Percentiles rank a stretch among this genome's conserved stretches.
Conservation (phyloP, 1,140 invertebrate species). For the Drosophila hydei region DNA sequence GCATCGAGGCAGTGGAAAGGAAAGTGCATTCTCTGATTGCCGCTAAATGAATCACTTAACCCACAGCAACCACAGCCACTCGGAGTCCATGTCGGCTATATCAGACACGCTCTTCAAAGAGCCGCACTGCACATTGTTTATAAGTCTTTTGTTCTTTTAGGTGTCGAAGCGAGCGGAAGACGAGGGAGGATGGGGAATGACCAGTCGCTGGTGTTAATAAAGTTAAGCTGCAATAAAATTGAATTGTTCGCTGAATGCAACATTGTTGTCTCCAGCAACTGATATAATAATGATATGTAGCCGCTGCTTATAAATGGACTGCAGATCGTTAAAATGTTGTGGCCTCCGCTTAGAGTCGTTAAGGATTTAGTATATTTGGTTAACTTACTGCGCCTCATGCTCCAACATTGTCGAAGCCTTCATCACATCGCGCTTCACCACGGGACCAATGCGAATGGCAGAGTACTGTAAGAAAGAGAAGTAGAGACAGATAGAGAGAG, state of each 20-base stretch:
- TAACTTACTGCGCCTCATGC: conserved; percentile 96
- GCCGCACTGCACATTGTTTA: conserved; percentile 34
- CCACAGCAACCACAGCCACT: conserved; percentile 47
- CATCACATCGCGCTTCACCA: conserved; percentile 99
- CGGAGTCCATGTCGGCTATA: conserved; percentile 64
- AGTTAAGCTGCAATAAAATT: conserved; percentile 81
- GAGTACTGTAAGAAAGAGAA: conserved; percentile 90
- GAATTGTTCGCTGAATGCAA: conserved; percentile 57
- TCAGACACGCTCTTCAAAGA: conserved; percentile 70
- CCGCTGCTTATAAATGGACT: conserved; percentile 16
- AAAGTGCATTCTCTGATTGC: conserved; percentile 81
- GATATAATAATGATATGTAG: conserved; percentile 33
- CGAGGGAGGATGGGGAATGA: not conserved
- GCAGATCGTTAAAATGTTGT: not conserved
- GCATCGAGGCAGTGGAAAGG: conserved; percentile 48
- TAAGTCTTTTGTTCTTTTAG: conserved; percentile 52
- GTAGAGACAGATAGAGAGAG: not conserved
- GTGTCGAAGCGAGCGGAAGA: not conserved
- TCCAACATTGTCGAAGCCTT: conserved; percentile 99
- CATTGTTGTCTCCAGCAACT: conserved; percentile 51
- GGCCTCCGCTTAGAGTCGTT: not conserved
- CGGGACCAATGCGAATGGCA: conserved; percentile 99
- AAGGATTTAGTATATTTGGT: conserved; percentile 11
- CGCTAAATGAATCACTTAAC: conserved; percentile 81
- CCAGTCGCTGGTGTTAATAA: conserved; percentile 65